These are phyloP conservation scores for Lichenostomus cassidix DNA, from an alignment of 2,113 vertebrate genomes.

Conservation along the genomic window DNA sequence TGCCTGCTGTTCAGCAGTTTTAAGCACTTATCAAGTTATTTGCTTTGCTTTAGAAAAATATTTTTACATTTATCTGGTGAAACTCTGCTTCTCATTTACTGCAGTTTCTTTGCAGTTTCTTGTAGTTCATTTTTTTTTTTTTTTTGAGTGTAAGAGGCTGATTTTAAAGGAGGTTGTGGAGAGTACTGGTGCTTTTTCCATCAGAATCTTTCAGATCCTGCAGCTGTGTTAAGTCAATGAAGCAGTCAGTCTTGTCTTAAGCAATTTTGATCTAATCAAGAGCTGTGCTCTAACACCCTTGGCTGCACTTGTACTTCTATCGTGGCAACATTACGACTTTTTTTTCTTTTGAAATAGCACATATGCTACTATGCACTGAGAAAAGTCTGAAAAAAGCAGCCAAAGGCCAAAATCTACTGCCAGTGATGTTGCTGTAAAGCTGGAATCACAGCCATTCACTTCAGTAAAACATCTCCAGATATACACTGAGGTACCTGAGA, in stretches of 20 bases:
- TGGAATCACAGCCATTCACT: background rate
- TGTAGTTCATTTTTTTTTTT: background rate
- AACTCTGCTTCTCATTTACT: constrained; percentile 7
- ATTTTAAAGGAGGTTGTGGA: background rate
- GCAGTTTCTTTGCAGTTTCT: background rate
- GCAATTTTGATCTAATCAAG: constrained; percentile 51
- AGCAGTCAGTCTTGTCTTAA: constrained; percentile 50
- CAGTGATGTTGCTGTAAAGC: background rate
- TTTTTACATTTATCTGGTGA: constrained; percentile 9
- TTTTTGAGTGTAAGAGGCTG: background rate
- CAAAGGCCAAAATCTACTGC: background rate
- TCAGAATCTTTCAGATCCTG: constrained; percentile 24
- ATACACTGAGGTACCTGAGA: background rate
- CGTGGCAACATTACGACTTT: background rate
- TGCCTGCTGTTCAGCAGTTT: background rate
- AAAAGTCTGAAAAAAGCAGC: background rate
- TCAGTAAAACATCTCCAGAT: background rate
- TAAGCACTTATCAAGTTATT: constrained; percentile 23
- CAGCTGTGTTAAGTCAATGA: constrained; percentile 29
- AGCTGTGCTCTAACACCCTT: constrained; percentile 17
- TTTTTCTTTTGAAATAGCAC: constrained; percentile 23
- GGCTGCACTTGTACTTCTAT: constrained; percentile 38
- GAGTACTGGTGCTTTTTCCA: background rate
- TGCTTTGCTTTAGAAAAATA: constrained; percentile 14
- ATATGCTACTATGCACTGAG: background rate